Conservation (phyloP, 2,113 vertebrate genomes). For the Jaculus jaculus region DNA sequence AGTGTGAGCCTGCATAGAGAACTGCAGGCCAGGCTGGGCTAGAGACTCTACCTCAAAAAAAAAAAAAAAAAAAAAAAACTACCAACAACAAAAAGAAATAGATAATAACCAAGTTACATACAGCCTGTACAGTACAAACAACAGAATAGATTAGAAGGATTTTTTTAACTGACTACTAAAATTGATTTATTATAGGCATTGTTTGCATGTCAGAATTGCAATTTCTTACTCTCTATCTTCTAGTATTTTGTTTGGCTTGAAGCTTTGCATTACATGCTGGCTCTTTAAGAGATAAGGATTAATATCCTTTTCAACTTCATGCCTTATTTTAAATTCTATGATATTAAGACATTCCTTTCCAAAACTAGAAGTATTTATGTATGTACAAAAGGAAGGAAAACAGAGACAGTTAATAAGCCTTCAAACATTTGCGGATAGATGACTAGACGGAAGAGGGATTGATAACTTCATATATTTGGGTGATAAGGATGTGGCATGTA, state of each 20-base stretch:
- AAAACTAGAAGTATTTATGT: neutral
- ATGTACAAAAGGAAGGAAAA: neutral
- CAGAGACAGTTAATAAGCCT: neutral
- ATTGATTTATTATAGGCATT: neutral
- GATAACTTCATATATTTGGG: neutral
- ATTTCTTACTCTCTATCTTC: neutral
- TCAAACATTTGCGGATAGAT: neutral
- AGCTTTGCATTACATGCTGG: neutral
- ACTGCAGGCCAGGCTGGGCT: too few species aligned
- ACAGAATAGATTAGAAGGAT: neutral
- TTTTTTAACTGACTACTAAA: neutral
- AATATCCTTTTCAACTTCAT: neutral
- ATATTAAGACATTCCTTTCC: neutral
- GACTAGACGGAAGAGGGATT: neutral
- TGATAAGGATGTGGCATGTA: neutral
- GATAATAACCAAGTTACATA: neutral
- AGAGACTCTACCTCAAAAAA: too few species aligned
- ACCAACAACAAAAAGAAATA: neutral
- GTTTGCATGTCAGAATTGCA: neutral
- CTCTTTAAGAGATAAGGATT: neutral
- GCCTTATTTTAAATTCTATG: slow-evolving; percentile 3
- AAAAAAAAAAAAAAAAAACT: too few species aligned
- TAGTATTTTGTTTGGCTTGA: neutral
- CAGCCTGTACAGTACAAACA: neutral
- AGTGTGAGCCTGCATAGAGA: too few species aligned